Conservation (phyloP, 2,888 invertebrate species). For the Masnerella sp. region DNA sequence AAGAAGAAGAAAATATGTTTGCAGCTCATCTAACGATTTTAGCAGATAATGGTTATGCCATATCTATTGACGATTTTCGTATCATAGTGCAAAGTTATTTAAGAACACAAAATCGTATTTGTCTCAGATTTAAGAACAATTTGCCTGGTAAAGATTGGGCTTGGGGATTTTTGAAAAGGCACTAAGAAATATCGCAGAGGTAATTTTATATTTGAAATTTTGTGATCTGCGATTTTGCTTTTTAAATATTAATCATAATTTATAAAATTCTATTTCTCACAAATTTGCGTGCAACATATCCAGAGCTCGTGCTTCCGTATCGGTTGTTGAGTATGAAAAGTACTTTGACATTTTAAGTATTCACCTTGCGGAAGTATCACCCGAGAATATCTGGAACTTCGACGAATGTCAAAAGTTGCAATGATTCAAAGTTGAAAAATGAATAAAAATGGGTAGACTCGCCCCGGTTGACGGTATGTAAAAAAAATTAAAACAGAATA, state of each 20-base stretch:
- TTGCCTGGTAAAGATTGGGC: slow-evolving; percentile 8
- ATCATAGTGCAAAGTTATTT: neutral
- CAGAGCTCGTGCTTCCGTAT: slow-evolving; percentile 9
- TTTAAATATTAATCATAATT: slow-evolving; percentile 21
- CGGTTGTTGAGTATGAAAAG: neutral
- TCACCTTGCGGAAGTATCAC: slow-evolving; percentile 1
- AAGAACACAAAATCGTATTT: neutral
- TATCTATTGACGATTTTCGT: slow-evolving; percentile 2
- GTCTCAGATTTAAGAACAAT: neutral
- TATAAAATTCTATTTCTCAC: neutral
- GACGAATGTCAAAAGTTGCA: no score
- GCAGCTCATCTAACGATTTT: slow-evolving; percentile 4
- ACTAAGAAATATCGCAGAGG: neutral
- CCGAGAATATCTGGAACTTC: slow-evolving; percentile 11
- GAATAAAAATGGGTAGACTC: no score
- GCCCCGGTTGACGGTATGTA: no score
- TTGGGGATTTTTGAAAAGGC: neutral
- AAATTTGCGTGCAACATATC: slow-evolving; percentile 10
- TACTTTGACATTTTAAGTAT: neutral
- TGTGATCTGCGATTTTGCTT: no score
- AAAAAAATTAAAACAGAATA: no score
- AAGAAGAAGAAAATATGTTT: slow-evolving; percentile 2
- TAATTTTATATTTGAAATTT: slow-evolving; percentile 1
- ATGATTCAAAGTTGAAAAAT: no score
- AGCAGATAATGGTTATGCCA: neutral